A percentile compares a stretch with the other conserved stretches of the same genome.
Evolutionary conservation across 2,113 vertebrate species (phyloP).

Genomic region (Elanoides forficatus): DNA sequence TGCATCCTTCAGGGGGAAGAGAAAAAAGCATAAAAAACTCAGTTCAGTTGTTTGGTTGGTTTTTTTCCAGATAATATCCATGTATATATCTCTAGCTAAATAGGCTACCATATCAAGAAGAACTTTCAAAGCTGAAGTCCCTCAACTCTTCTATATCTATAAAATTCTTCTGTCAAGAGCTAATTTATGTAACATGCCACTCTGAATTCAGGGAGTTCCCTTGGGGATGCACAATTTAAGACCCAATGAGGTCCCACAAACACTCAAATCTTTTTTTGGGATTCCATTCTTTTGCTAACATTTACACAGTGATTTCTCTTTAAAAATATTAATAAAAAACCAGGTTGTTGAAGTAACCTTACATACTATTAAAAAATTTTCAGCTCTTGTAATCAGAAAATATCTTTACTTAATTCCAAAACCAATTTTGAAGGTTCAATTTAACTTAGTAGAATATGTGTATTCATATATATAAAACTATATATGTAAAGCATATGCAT

Average conservation of each 20-base stretch:
- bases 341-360: not conserved
- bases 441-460: not conserved
- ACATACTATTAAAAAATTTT: not conserved
- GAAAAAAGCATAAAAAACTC: not conserved
- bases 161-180: not conserved
- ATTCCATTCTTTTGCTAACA: not conserved
- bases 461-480: not conserved
- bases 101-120: not conserved
- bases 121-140: not conserved
- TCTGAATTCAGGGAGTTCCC: not conserved
- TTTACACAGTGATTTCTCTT: not conserved
- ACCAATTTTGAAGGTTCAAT: not conserved
- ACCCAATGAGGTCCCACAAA: not conserved
- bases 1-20: constrained; percentile 74
- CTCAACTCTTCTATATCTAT: not conserved
- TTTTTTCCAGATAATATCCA: not conserved
- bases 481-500: not conserved
- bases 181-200: not conserved
- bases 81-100: not conserved
- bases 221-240: not conserved
- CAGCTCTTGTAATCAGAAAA: not conserved
- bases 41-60: not conserved
- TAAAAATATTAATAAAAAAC: not conserved
- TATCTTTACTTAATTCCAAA: not conserved
- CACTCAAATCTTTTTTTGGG: not conserved